These are phyloP conservation scores for Diprion similis DNA, from an alignment of 1,140 invertebrate genomes.

Conservation along the genomic window DNA sequence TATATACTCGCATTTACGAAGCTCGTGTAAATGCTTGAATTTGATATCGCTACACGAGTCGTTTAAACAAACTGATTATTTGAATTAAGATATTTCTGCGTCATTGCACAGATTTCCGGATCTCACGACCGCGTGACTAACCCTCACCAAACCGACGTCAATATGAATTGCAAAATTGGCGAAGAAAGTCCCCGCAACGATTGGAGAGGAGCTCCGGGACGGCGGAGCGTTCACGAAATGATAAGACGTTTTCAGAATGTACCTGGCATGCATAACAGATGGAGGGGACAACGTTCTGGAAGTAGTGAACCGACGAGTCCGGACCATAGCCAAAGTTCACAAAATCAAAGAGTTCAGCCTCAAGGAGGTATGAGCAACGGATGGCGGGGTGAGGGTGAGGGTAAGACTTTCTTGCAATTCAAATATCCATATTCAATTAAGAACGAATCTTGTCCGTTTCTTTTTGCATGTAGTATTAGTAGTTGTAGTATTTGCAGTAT, in stretches of 20 bases:
- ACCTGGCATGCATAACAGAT: constrained; percentile 48
- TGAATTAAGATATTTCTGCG: neutral
- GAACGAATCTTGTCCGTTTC: no score
- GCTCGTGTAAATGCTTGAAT: no score
- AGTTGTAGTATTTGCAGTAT: no score
- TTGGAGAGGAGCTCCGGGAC: constrained; percentile 38
- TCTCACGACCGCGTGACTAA: constrained; percentile 37
- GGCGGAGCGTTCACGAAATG: constrained; percentile 53
- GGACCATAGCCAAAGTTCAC: constrained; percentile 41
- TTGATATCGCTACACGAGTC: no score
- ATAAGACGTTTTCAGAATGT: constrained; percentile 53
- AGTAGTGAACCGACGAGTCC: constrained; percentile 42
- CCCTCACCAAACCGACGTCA: constrained; percentile 32
- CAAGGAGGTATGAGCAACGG: constrained; percentile 40
- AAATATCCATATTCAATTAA: no score
- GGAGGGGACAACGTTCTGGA: constrained; percentile 38
- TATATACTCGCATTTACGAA: constrained; percentile 10
- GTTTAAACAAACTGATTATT: no score
- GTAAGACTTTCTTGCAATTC: constrained; percentile 11
- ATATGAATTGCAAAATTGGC: constrained; percentile 27
- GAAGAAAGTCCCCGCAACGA: constrained; percentile 36
- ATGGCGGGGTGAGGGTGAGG: constrained; percentile 40
- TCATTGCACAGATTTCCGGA: neutral
- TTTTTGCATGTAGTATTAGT: no score
- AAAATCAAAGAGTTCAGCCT: constrained; percentile 43